Evolutionary conservation across 1,140 invertebrate species (phyloP).

Genomic region (Dolichoris vasculosae): DNA sequence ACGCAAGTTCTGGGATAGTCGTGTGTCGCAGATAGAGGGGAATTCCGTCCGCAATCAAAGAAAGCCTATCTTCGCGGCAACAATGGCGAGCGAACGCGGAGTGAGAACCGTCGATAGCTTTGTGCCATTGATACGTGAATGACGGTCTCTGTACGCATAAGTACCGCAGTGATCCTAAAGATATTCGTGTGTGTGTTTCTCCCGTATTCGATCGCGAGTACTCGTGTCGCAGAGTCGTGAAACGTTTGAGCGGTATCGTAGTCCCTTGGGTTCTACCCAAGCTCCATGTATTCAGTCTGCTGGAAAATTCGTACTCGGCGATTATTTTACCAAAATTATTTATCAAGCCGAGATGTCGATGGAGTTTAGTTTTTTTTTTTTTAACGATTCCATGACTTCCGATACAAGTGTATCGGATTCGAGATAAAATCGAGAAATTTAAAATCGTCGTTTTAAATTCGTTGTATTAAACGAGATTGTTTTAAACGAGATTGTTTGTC

Average conservation of each 20-base stretch:
- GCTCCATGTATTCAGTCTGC: too few relatives aligned
- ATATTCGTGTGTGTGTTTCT: not conserved
- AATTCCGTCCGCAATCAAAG: conserved; percentile 57
- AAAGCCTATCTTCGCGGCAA: conserved; percentile 62
- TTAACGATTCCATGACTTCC: too few relatives aligned
- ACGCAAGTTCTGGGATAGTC: not conserved
- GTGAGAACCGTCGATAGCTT: conserved; percentile 56
- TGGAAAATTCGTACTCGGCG: too few relatives aligned
- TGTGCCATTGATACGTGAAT: conserved; percentile 48
- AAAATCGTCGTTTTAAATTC: too few relatives aligned
- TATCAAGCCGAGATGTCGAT: too few relatives aligned
- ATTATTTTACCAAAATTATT: too few relatives aligned
- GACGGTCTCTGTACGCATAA: not conserved
- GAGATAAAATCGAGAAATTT: too few relatives aligned
- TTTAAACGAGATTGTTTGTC: too few relatives aligned
- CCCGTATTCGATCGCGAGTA: not conserved
- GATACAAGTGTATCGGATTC: too few relatives aligned
- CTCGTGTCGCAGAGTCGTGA: too few relatives aligned
- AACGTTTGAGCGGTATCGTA: not conserved
- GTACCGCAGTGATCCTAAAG: not conserved
- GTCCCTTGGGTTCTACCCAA: not conserved
- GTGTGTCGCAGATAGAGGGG: not conserved
- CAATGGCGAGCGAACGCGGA: conserved; percentile 53
- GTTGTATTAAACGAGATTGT: too few relatives aligned
- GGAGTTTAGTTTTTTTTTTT: too few relatives aligned